A percentile compares a stretch with the other conserved stretches of the same genome.
These are phyloP conservation scores for Cyclopterus lumpus DNA, from an alignment of 2,797 vertebrate genomes.

Conservation along the genomic window DNA sequence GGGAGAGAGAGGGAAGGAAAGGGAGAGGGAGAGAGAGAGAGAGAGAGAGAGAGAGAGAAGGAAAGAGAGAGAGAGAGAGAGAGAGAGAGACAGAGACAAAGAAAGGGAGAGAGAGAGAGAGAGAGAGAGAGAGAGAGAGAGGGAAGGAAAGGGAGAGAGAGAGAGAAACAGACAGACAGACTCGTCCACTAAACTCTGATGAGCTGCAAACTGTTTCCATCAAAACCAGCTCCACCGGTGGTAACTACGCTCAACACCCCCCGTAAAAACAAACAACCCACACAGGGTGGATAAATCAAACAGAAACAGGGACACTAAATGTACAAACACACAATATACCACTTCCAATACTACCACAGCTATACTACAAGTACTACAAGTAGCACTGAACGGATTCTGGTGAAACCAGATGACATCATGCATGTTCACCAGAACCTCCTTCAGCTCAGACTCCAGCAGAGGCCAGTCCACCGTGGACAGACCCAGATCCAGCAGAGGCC, in stretches of 20 bases:
- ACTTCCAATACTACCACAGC: too few species aligned
- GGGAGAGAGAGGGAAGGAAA: too few species aligned
- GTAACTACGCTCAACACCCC: too few species aligned
- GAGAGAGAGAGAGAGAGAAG: background rate
- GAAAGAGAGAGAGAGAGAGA: background rate
- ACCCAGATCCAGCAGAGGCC: too few species aligned
- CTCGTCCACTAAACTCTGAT: slow-evolving; percentile 33
- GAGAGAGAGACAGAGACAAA: background rate
- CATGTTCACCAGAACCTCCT: background rate
- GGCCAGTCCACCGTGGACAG: too few species aligned
- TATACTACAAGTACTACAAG: background rate
- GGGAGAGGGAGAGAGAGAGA: background rate
- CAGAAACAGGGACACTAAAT: too few species aligned
- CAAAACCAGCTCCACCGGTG: slow-evolving; percentile 40
- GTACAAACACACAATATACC: background rate
- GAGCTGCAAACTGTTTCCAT: slow-evolving; percentile 43
- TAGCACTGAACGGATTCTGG: background rate
- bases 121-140: too few species aligned
- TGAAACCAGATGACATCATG: too few species aligned
- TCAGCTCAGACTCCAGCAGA: too few species aligned
- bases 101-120: background rate
- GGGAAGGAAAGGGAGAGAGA: background rate
- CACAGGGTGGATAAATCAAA: too few species aligned
- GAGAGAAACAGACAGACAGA: background rate
- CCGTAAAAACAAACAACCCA: too few species aligned